Evolutionary conservation across 1,140 invertebrate species (phyloP).

Genomic region (Amyelois transitella): DNA sequence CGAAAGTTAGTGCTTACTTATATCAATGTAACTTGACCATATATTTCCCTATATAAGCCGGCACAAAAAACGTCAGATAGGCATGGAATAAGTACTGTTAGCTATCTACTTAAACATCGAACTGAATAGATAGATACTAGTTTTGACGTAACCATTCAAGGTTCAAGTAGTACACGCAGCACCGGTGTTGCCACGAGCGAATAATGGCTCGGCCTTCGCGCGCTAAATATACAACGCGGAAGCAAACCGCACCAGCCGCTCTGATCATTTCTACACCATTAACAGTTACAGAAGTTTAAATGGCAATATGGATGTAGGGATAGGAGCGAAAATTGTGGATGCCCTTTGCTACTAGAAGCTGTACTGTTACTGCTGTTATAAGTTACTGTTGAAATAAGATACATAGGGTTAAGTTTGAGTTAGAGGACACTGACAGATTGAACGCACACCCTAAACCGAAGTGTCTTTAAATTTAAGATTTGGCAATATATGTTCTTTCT

Average conservation of each 20-base stretch:
- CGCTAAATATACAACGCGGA: slow-evolving; percentile 71
- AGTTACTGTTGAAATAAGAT: no score
- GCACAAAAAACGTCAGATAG: neutral
- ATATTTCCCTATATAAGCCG: neutral
- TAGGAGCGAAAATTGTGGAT: no score
- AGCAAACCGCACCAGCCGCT: slow-evolving; percentile 59
- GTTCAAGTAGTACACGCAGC: slow-evolving; percentile 21
- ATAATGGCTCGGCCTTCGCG: slow-evolving; percentile 60
- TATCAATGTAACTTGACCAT: neutral
- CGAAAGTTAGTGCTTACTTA: neutral
- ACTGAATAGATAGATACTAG: slow-evolving; percentile 1
- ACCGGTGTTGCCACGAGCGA: slow-evolving; percentile 36
- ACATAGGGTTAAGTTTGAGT: no score
- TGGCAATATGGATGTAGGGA: no score
- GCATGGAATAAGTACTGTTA: neutral
- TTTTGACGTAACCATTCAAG: slow-evolving; percentile 26
- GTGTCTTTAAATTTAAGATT: no score
- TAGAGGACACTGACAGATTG: no score
- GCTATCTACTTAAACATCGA: neutral
- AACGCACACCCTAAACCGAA: no score
- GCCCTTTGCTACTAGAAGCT: no score
- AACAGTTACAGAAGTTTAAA: slow-evolving; percentile 51
- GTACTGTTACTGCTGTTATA: no score
- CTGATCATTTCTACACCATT: slow-evolving; percentile 50
- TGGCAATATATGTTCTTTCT: no score